These are phyloP conservation scores for Halichoeres trimaculatus DNA, from an alignment of 2,113 vertebrate species.

Conservation along the genomic window DNA sequence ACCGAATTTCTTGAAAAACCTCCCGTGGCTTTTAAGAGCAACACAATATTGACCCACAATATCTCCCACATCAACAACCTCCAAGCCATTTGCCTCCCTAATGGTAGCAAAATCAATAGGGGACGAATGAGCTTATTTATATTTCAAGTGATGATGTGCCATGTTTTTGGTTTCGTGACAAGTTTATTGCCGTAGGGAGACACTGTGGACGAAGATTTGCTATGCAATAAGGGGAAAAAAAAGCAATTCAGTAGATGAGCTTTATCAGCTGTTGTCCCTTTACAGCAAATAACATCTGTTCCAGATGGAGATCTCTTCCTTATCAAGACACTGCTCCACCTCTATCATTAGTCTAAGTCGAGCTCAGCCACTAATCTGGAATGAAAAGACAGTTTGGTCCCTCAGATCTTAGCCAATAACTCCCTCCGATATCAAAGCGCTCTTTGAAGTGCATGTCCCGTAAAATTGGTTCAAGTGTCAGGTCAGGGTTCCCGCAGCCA, in stretches of 20 bases:
- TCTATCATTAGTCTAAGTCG: conserved; percentile 74
- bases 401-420: conserved; percentile 77
- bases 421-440: conserved; percentile 75
- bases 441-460: conserved; percentile 80
- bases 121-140: conserved; percentile 79
- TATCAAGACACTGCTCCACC: conserved; percentile 65
- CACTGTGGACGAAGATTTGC: conserved; percentile 20
- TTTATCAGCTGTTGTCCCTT: conserved; percentile 48
- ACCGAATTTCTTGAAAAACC: conserved; percentile 68
- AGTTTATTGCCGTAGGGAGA: conserved; percentile 61
- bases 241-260: conserved; percentile 26
- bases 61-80: conserved; percentile 72
- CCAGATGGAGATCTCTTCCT: conserved; percentile 61
- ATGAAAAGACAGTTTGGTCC: conserved; percentile 71
- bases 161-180: conserved; percentile 75
- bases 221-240: conserved; percentile 37
- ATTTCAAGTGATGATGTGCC: conserved; percentile 68
- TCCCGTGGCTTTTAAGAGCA: conserved; percentile 75
- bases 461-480: conserved; percentile 77
- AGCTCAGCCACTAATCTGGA: conserved; percentile 69
- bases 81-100: conserved; percentile 65
- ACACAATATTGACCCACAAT: conserved; percentile 75
- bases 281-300: conserved; percentile 63
- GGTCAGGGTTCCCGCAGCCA: conserved; percentile 76
- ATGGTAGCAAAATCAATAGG: conserved; percentile 78